phyloP scores from a whole-genome alignment of 2,113 vertebrate species.

The Leptobrachium ailaonicum region DNA sequence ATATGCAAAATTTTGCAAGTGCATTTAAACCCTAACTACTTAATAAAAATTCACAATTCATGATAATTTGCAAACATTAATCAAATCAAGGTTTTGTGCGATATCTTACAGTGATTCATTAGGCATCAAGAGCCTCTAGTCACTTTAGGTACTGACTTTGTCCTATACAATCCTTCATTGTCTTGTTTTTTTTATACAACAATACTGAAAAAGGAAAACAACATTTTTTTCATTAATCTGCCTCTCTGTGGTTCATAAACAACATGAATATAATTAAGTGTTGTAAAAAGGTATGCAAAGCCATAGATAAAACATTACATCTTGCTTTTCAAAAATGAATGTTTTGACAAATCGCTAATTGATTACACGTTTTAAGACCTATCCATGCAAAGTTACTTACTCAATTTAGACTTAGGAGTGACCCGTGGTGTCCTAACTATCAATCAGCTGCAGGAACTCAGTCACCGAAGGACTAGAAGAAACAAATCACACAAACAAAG shows the following conservation, averaged over 20 bases:
- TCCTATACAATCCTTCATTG: not conserved
- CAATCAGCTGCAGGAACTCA: constrained; percentile 12
- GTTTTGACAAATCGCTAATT: not conserved
- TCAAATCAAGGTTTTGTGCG: too few relatives aligned
- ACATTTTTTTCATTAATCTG: not conserved
- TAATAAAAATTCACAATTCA: too few relatives aligned
- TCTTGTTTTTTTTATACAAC: not conserved
- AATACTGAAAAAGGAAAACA: not conserved
- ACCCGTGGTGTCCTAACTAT: constrained; percentile 6
- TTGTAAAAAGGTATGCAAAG: not conserved
- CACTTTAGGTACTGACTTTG: not conserved
- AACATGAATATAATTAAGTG: too few relatives aligned
- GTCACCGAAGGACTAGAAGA: constrained; percentile 14
- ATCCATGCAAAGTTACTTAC: not conserved
- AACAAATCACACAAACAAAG: constrained; percentile 47
- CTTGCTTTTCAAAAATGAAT: not conserved
- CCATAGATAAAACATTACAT: not conserved
- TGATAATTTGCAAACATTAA: too few relatives aligned
- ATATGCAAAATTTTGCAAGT: too few relatives aligned
- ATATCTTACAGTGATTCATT: not conserved
- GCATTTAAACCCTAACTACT: too few relatives aligned
- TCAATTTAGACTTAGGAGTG: not conserved
- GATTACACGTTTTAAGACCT: not conserved
- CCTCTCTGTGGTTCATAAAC: too few relatives aligned
- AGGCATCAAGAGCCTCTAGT: not conserved